Conservation (phyloP, 2,888 invertebrate species). For the Plusia festucae region DNA sequence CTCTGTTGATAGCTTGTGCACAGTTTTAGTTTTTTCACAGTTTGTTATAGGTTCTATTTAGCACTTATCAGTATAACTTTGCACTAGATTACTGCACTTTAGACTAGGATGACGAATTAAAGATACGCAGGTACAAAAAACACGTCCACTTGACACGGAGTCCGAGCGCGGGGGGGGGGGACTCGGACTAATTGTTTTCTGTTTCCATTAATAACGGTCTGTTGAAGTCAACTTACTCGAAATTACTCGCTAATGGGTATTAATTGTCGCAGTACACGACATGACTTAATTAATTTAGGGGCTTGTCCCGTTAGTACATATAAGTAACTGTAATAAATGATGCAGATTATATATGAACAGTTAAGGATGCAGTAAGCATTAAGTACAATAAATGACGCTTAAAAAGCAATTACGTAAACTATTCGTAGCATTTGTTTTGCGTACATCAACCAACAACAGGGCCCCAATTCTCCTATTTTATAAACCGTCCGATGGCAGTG, state of each 20-base stretch:
- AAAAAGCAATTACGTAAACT: neutral
- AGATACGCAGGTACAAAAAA: too few relatives aligned
- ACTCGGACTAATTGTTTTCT: slow-evolving; percentile 8
- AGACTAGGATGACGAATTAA: too few relatives aligned
- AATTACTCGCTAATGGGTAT: slow-evolving; percentile 28
- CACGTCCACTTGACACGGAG: too few relatives aligned
- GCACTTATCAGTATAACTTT: too few relatives aligned
- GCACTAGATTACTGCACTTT: too few relatives aligned
- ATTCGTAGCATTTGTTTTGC: neutral
- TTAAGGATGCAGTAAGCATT: neutral
- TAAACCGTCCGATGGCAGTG: too few relatives aligned
- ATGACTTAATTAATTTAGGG: slow-evolving; percentile 36
- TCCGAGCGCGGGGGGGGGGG: too few relatives aligned
- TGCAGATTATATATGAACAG: neutral
- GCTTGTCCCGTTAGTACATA: slow-evolving; percentile 5
- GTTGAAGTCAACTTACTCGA: slow-evolving; percentile 15
- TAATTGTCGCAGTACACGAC: slow-evolving; percentile 26
- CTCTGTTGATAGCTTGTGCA: too few relatives aligned
- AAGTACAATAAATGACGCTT: neutral
- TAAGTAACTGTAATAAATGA: slow-evolving; percentile 31
- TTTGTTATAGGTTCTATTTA: too few relatives aligned
- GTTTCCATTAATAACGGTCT: slow-evolving; percentile 14
- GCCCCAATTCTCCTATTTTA: too few relatives aligned
- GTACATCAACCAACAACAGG: neutral
- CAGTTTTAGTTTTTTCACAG: too few relatives aligned